Evolutionary conservation across 2,797 vertebrate genomes (phyloP), one percentile per base, ranked within the genome.

Genomic region (Apodemus agrarius): DNA sequence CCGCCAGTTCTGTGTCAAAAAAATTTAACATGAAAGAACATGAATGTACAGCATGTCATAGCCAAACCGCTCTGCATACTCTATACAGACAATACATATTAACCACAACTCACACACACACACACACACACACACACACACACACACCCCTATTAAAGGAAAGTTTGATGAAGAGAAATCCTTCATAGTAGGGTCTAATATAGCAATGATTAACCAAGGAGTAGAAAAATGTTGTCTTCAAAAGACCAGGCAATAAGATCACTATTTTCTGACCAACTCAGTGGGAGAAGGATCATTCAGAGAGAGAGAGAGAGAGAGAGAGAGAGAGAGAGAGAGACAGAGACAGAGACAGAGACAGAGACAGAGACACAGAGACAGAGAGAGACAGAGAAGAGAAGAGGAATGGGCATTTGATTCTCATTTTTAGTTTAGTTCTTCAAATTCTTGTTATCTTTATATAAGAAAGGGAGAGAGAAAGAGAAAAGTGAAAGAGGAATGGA

Each of bases 381-480:
- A 31, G 31, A 69, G 34, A 72, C 14, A 19, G 46, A 72, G n/a
- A 40, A 12, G 14, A 40, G 24, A 16, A 0, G 3, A 1, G 21
- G 65, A n/a, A 24, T 82, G 40, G 11, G 14, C 17, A 72, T 86
- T 92, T 80, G 74, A 89, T 26, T 17, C 43, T 61, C 0, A n/a
- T 21, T 89, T 90, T 63, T 79, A 52, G 10, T 94, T 91, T 76
- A 91, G 57, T 91, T 76, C 22, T 84, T 93, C 74, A 93, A 90
- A 80, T 87, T 11, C 26, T 40, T 43, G 40, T 22, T 75, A 75
- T 74, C 21, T 7, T 69, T 69, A n/a, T n/a, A 69, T 3, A 37
- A 67, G 61, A 67, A 85, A 83, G 57, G 4, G 83, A 46, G 13
- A 5, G 17, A 43, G 40, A 72, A 90, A n/a, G 34, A n/a, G 65